Conservation (phyloP, 2,888 invertebrate genomes). For the Periphyllus acericola region DNA sequence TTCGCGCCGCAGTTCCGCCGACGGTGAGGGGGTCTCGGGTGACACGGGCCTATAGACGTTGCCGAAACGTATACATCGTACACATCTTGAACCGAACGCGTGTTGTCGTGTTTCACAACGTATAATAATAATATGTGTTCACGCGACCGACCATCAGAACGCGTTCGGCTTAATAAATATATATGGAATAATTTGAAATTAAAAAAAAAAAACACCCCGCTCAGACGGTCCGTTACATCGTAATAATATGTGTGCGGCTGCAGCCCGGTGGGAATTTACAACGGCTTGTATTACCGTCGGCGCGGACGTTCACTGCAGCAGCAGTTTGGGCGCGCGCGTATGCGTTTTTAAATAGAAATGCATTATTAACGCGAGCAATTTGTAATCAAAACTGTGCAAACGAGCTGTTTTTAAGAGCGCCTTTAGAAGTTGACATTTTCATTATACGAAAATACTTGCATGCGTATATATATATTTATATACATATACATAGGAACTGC, state of each 20-base stretch:
- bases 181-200: background rate
- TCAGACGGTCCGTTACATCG: too few relatives aligned
- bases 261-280: conserved; percentile 17
- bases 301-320: background rate
- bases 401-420: background rate
- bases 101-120: too few relatives aligned
- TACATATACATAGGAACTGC: too few relatives aligned
- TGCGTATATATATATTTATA: background rate
- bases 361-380: conserved; percentile 24
- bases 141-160: too few relatives aligned
- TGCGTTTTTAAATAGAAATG: conserved; percentile 21
- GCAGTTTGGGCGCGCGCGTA: background rate
- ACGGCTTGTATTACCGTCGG: background rate
- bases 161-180: too few relatives aligned
- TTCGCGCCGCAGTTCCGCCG: too few relatives aligned
- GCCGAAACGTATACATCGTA: background rate
- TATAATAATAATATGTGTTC: too few relatives aligned
- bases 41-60: background rate
- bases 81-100: background rate
- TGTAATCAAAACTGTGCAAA: background rate
- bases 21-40: too few relatives aligned
- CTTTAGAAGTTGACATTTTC: background rate
- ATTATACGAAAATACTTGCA: background rate
- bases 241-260: background rate
- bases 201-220: background rate